Evolutionary conservation across 2,888 invertebrate species (phyloP).

Genomic region (Nomada fabriciana): DNA sequence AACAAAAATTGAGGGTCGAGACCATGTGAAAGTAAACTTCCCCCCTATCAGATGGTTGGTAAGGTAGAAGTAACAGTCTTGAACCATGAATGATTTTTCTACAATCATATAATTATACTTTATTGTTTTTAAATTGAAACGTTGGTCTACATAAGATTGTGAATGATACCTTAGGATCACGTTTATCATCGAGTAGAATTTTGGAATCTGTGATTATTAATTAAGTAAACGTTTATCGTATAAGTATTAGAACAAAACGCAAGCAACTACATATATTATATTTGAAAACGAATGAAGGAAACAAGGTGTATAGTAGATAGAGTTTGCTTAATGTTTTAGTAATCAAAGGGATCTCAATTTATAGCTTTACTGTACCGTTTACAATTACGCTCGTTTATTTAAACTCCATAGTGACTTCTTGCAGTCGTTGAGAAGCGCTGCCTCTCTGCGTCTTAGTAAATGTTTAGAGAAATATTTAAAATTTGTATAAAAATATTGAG

Average conservation of each 20-base stretch:
- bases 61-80: not conserved
- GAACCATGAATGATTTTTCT: not conserved
- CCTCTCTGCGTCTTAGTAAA: not conserved
- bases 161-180: conserved; percentile 18
- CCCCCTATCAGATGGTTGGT: not conserved
- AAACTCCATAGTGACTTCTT: not conserved
- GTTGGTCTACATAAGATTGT: not conserved
- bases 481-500: conserved; percentile 17
- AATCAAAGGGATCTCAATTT: conserved; percentile 17
- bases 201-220: conserved; percentile 53
- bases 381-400: not conserved
- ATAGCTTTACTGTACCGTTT: conserved; percentile 18
- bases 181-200: conserved; percentile 28
- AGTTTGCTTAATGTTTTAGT: not conserved
- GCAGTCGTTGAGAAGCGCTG: not conserved
- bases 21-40: too few species aligned
- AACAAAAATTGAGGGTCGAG: not conserved
- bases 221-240: conserved; percentile 33
- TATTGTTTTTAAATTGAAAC: not conserved
- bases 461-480: not conserved
- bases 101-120: not conserved
- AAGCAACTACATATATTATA: not conserved
- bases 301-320: not conserved
- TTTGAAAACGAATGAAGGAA: not conserved
- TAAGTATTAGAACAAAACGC: conserved; percentile 38